Conservation (phyloP, 2,888 invertebrate species). For the Notodonta dromedarius region DNA sequence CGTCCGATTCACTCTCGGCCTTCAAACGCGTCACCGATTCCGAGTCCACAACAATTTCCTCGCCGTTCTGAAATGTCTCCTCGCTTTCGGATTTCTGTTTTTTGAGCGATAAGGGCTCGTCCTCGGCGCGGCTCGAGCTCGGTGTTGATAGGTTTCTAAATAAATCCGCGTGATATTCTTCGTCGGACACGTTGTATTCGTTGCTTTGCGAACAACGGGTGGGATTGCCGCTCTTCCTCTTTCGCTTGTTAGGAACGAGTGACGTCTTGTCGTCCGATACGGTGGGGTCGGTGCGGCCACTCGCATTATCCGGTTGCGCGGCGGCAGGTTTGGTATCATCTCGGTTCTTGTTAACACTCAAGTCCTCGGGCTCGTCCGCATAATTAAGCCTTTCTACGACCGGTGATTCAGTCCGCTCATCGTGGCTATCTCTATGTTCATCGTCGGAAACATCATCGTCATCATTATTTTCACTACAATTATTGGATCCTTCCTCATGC, state of each 20-base stretch:
- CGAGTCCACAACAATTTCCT: conserved; percentile 70
- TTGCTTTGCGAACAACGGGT: conserved; percentile 87
- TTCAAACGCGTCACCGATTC: conserved; percentile 72
- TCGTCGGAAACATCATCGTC: conserved; percentile 66
- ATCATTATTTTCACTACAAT: conserved; percentile 72
- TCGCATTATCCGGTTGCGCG: conserved; percentile 56
- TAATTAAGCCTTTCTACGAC: conserved; percentile 66
- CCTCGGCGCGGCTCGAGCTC: conserved; percentile 67
- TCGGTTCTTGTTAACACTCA: conserved; percentile 87
- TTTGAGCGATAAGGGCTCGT: conserved; percentile 76
- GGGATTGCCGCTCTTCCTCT: conserved; percentile 93
- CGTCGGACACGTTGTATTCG: conserved; percentile 78
- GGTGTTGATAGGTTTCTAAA: conserved; percentile 75
- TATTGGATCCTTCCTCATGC: conserved; percentile 67
- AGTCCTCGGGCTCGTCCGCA: conserved; percentile 87
- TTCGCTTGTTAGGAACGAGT: conserved; percentile 87
- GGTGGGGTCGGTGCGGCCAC: conserved; percentile 63
- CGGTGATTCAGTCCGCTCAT: conserved; percentile 53
- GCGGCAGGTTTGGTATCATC: conserved; percentile 82
- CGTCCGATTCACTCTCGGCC: conserved; percentile 81
- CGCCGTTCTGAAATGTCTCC: conserved; percentile 78
- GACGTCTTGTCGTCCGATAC: conserved; percentile 75
- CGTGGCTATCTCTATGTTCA: conserved; percentile 60
- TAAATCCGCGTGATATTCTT: conserved; percentile 74
- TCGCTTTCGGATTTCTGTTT: conserved; percentile 76